These are phyloP conservation scores for Drosophila nannoptera DNA, from an alignment of 1,140 invertebrate species.

Conservation along the genomic window DNA sequence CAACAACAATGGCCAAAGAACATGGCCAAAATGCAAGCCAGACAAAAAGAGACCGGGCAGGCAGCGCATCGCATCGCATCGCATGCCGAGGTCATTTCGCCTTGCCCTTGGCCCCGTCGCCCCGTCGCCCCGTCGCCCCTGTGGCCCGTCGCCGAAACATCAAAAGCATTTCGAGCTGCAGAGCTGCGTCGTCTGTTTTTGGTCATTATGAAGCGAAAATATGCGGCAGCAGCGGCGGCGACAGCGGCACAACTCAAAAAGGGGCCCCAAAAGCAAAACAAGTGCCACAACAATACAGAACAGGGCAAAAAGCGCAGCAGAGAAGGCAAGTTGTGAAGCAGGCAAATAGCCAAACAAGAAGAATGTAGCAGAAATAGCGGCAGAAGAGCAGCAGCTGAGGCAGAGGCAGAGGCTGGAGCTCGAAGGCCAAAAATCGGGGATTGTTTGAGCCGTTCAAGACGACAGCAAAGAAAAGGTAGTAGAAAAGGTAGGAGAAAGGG, in stretches of 20 bases:
- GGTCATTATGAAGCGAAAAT: constrained; percentile 73
- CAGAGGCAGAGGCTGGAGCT: constrained; percentile 11
- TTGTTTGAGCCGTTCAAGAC: too few species aligned
- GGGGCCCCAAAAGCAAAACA: constrained; percentile 23
- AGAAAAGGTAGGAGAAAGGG: too few species aligned
- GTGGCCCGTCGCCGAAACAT: constrained; percentile 43
- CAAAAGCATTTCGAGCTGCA: constrained; percentile 66
- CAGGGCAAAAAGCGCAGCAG: constrained; percentile 4
- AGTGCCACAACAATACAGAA: constrained; percentile 18
- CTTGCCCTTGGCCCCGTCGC: constrained; percentile 39
- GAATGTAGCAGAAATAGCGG: not conserved
- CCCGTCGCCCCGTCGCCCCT: not conserved
- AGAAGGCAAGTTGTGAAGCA: constrained; percentile 14
- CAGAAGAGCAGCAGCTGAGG: not conserved
- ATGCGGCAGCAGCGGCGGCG: constrained; percentile 32
- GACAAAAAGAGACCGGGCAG: constrained; percentile 49
- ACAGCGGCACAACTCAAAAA: constrained; percentile 27
- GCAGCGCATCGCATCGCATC: constrained; percentile 65
- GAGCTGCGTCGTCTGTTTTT: constrained; percentile 58
- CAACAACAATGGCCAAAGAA: constrained; percentile 12
- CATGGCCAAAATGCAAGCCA: constrained; percentile 44
- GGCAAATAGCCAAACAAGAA: constrained; percentile 5
- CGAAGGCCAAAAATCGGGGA: too few species aligned
- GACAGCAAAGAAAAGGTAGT: too few species aligned
- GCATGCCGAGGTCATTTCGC: constrained; percentile 58